Evolutionary conservation across 2,888 invertebrate genomes (phyloP).

Genomic region (Lasioglossum figueresi): DNA sequence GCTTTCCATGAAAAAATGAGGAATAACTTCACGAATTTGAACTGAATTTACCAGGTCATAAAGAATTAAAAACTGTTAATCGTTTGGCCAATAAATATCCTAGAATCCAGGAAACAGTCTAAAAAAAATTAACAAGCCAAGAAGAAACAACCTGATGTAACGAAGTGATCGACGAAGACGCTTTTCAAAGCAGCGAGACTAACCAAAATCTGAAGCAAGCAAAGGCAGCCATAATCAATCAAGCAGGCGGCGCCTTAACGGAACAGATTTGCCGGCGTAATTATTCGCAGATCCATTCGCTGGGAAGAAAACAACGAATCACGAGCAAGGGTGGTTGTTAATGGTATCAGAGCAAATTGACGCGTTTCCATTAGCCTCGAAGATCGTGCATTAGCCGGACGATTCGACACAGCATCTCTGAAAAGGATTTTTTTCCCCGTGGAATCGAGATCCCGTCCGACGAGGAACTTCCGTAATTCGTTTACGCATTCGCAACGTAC

Average conservation of each 20-base stretch:
- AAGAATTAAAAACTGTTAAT: not conserved
- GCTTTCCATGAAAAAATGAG: not conserved
- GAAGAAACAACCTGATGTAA: not conserved
- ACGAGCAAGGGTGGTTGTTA: not conserved
- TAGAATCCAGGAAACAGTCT: too few species aligned
- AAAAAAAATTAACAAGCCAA: not conserved
- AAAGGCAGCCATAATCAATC: not conserved
- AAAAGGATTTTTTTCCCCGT: constrained; percentile 48
- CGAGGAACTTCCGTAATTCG: constrained; percentile 77
- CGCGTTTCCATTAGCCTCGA: constrained; percentile 50
- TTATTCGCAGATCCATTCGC: constrained; percentile 1
- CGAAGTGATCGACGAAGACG: not conserved
- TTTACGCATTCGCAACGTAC: constrained; percentile 77
- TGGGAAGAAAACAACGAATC: constrained; percentile 4
- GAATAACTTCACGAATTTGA: not conserved
- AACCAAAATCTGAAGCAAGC: not conserved
- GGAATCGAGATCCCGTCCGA: constrained; percentile 36
- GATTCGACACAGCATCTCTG: constrained; percentile 31
- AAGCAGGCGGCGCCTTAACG: not conserved
- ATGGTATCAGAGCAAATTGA: constrained; percentile 49
- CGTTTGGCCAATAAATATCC: too few species aligned
- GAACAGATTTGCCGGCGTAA: not conserved
- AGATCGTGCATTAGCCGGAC: constrained; percentile 44
- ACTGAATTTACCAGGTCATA: not conserved
- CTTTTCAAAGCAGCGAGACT: not conserved